Evolutionary conservation across 2,888 invertebrate species (phyloP).

Genomic region (Rhamphomyia laevipes): DNA sequence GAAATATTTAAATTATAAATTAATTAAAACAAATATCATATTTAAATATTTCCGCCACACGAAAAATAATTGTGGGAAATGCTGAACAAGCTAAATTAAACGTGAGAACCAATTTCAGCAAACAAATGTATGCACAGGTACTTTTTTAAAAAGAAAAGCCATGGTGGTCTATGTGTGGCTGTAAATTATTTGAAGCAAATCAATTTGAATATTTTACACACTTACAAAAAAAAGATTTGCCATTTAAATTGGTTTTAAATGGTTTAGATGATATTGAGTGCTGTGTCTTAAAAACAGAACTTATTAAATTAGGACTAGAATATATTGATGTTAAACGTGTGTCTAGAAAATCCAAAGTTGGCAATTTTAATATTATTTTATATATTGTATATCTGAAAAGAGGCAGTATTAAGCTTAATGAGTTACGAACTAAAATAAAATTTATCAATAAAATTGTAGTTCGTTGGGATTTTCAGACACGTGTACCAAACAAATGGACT

Average conservation of each 20-base stretch:
- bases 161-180: no score
- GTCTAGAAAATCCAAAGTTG: neutral
- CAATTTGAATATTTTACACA: neutral
- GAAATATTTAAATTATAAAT: no score
- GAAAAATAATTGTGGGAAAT: no score
- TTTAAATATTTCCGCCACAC: no score
- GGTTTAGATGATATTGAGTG: neutral
- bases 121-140: no score
- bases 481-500: neutral
- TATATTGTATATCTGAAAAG: slow-evolving; percentile 1
- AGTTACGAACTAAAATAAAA: neutral
- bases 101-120: no score
- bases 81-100: no score
- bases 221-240: neutral
- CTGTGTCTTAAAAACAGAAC: neutral
- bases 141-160: no score
- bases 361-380: neutral
- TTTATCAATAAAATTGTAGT: slow-evolving; percentile 1
- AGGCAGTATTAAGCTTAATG: slow-evolving; percentile 1
- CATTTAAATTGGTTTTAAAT: neutral
- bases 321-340: neutral
- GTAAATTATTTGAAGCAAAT: neutral
- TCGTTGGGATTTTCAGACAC: slow-evolving; percentile 2
- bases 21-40: no score
- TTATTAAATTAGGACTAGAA: neutral